Evolutionary conservation across 92 coral and sea anemone genomes (phyloP).

Genomic region (Porites divaricata): DNA sequence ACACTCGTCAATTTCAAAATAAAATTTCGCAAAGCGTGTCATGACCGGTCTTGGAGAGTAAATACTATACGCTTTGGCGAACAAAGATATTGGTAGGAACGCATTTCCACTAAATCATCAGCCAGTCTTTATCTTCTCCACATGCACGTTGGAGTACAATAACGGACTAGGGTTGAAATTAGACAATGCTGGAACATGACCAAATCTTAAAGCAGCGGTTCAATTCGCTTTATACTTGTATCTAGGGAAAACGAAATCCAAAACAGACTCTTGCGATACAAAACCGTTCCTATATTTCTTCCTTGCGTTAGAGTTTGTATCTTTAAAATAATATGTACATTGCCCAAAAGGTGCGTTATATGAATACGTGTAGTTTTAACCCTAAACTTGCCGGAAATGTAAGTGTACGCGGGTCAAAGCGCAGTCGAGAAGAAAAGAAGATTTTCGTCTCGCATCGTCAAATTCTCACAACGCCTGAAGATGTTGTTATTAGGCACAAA

Average conservation of each 20-base stretch:
- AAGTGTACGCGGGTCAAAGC: constrained; percentile 20
- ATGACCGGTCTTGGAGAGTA: constrained; percentile 22
- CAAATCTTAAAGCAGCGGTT: constrained; percentile 44
- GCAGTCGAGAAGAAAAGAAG: constrained; percentile 5
- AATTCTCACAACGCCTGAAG: neutral
- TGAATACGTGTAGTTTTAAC: neutral
- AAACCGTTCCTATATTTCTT: neutral
- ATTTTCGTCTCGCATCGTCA: constrained; percentile 25
- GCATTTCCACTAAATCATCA: constrained; percentile 13
- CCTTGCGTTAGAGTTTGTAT: constrained; percentile 5
- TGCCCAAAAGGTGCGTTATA: neutral
- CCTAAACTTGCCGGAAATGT: constrained; percentile 21
- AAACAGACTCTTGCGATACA: neutral
- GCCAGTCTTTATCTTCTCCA: neutral
- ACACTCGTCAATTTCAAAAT: constrained; percentile 13
- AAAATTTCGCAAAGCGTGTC: constrained; percentile 42
- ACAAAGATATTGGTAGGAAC: constrained; percentile 19
- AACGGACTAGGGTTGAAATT: constrained; percentile 3
- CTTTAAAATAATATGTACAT: neutral
- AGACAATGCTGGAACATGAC: constrained; percentile 77
- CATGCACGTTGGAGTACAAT: neutral
- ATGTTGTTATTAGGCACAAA: neutral
- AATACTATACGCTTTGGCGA: constrained; percentile 19
- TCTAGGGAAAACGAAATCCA: constrained; percentile 27
- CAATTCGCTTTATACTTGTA: constrained; percentile 16